Evolutionary conservation across 2,113 vertebrate genomes (phyloP).

Genomic region (Prinia subflava): DNA sequence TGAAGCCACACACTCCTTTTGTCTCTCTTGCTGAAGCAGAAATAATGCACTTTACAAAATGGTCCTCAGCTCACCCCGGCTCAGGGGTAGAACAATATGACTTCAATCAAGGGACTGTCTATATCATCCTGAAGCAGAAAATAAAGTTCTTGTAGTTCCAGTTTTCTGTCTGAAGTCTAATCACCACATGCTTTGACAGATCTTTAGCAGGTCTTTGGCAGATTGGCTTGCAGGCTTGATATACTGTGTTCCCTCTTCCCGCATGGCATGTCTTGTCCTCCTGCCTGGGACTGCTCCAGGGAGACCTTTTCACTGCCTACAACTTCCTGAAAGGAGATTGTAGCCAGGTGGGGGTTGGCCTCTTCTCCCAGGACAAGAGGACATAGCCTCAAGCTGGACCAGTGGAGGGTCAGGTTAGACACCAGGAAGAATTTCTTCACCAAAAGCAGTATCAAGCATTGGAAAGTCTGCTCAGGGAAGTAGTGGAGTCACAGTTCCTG

Average conservation of each 20-base stretch:
- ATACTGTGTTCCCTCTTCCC: neutral
- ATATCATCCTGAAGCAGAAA: neutral
- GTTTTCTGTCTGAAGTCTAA: neutral
- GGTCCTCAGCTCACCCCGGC: neutral
- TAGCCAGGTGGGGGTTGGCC: too few species aligned
- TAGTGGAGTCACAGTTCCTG: too few species aligned
- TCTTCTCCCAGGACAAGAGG: too few species aligned
- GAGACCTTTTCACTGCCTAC: neutral
- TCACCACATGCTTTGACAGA: neutral
- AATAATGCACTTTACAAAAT: neutral
- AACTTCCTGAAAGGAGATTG: too few species aligned
- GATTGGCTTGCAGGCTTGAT: neutral
- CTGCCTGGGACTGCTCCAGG: neutral
- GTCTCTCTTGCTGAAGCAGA: neutral
- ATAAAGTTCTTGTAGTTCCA: neutral
- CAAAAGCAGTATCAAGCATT: accelerated
- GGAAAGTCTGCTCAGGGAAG: neutral
- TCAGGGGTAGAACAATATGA: neutral
- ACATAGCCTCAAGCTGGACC: too few species aligned
- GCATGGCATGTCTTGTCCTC: neutral
- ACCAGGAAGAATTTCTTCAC: too few species aligned
- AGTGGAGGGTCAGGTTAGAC: too few species aligned
- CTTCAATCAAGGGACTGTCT: neutral
- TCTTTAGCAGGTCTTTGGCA: neutral
- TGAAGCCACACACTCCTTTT: neutral